These are phyloP conservation scores for Natrix natrix DNA, from an alignment of 2,797 vertebrate genomes.

Conservation along the genomic window DNA sequence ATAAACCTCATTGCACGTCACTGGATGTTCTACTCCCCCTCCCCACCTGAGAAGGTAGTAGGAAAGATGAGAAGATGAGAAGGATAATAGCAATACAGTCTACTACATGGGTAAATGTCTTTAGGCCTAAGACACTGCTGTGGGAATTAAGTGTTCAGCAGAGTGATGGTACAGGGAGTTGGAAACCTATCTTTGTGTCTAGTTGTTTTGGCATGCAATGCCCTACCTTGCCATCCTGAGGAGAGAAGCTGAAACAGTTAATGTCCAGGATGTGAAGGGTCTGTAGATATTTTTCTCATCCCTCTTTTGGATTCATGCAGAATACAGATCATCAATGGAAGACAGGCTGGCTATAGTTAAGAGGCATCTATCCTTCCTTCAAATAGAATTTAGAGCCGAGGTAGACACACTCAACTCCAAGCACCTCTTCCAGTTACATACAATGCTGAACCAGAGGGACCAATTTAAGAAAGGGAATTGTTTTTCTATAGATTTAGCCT, in stretches of 20 bases:
- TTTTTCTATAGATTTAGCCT: background rate
- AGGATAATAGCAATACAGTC: background rate
- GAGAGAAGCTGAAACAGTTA: background rate
- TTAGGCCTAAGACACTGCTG: background rate
- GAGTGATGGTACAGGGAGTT: rapidly evolving
- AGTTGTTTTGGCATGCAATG: background rate
- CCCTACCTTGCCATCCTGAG: background rate
- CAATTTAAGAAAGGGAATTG: background rate
- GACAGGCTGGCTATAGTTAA: background rate
- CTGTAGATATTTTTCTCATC: background rate
- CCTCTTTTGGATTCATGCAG: background rate
- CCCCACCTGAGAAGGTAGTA: background rate
- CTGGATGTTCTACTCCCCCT: too few relatives aligned
- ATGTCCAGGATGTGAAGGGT: background rate
- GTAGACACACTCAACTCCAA: background rate
- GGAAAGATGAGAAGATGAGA: background rate
- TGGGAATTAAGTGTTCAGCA: background rate
- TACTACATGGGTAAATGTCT: background rate
- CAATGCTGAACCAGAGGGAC: background rate
- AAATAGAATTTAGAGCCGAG: background rate
- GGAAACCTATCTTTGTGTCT: background rate
- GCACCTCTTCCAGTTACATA: background rate
- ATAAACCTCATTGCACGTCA: too few relatives aligned
- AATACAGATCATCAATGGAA: background rate
- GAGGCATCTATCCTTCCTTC: background rate